A percentile compares a stretch with the other conserved stretches of the same genome.
phyloP scores from a whole-genome alignment of 2,888 invertebrate species.

The Nemotelus nigrinus region DNA sequence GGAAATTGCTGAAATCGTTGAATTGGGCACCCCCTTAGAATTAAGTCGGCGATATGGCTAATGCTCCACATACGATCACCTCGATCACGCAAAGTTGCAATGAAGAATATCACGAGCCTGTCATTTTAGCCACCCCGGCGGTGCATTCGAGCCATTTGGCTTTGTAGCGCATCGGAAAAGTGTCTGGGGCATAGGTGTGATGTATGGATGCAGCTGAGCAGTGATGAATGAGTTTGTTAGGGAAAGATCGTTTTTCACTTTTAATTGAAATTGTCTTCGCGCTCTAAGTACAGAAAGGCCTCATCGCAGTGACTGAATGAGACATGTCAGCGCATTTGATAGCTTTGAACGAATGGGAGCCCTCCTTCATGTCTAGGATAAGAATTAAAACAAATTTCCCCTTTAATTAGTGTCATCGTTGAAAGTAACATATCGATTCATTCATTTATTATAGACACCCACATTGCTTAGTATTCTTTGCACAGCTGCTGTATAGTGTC shows the following conservation, averaged over 20 bases:
- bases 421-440: constrained; percentile 32
- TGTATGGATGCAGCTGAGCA: constrained; percentile 29
- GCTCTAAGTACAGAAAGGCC: constrained; percentile 21
- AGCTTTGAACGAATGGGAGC: constrained; percentile 11
- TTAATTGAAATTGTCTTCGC: constrained; percentile 35
- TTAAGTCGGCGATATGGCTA: too few species aligned
- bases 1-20: too few species aligned
- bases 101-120: constrained; percentile 29
- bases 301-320: background rate
- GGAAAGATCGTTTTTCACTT: constrained; percentile 42
- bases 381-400: constrained; percentile 38
- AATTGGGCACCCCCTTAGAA: too few species aligned
- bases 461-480: background rate
- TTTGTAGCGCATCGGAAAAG: background rate
- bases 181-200: constrained; percentile 30
- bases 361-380: constrained; percentile 26
- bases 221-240: constrained; percentile 39
- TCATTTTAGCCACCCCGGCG: constrained; percentile 28
- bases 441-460: constrained; percentile 26
- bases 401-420: constrained; percentile 39
- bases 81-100: constrained; percentile 22
- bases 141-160: background rate
- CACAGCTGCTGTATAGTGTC: too few species aligned
- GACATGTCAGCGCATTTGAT: constrained; percentile 31
- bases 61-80: background rate